Base-by-base conservation (phyloP, 2,888 invertebrate genomes). In the Hydropsyche betteni region DNA sequence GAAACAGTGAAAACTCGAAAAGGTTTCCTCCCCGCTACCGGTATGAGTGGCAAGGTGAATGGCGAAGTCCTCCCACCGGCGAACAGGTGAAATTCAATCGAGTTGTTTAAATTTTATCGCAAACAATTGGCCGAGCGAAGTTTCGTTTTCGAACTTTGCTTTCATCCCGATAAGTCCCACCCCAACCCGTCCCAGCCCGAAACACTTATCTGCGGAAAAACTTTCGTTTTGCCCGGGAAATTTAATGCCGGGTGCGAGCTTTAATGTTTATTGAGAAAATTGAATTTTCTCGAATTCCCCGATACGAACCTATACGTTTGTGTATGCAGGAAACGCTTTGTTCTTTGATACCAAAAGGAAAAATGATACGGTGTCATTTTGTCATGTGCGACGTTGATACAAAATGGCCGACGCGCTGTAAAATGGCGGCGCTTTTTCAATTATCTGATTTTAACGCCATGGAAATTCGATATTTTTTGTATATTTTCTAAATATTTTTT, bases 41-140 rank as follows among this genome's bases (percentile, higher is more conserved):
- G 44, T 44, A 44, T 44, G 44, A 44, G 44, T 44, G 44, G 44
- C 44, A 44, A 44, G 44, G 44, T 44, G 44, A 44, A 44, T 44
- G 44, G 44, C 44, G 44, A 44, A 44, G 44, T 4, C 24, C 2
- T 24, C 24, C 24, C 24, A 24, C 24, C 24, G 24, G 24, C 44
- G 44, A 58, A 24, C 58, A 58, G 58, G 58, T 58, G 58, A 58
- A 58, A 58, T 58, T 58, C 58, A 58, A 58, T 58, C 58, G 58
- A 58, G 58, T 58, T 58, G 58, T 58, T 58, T 58, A 24, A 58
- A 58, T 58, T 58, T 58, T 58, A 58, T 58, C 58, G 58, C 58
- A 24, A 58, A 58, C 58, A 58, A 58, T 58, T 58, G 58, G 58
- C 58, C 58, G 58, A 58, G 58, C 58, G 58, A 58, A 58, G 16